phyloP scores from a whole-genome alignment of 2,888 invertebrate genomes.

The Synergus itoensis region DNA sequence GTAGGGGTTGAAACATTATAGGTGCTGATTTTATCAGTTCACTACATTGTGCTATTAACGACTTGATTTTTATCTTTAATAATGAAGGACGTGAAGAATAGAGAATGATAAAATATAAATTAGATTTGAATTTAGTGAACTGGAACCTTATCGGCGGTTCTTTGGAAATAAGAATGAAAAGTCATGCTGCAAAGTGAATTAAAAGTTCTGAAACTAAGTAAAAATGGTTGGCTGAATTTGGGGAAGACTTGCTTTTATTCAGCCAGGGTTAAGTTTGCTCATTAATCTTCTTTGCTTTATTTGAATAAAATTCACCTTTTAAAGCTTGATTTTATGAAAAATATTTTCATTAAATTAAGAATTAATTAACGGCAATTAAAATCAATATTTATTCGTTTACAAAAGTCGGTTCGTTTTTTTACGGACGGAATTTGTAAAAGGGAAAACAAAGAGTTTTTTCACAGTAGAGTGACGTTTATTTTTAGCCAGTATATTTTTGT shows the following conservation, averaged over 20 bases:
- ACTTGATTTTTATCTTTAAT: background rate
- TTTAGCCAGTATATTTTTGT: background rate
- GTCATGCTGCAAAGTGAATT: background rate
- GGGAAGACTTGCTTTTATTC: slow-evolving; percentile 1
- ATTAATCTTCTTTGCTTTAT: background rate
- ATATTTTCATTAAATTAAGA: background rate
- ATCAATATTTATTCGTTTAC: background rate
- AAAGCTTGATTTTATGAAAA: background rate
- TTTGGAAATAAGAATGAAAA: background rate
- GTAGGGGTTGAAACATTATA: background rate
- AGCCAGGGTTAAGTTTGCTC: background rate
- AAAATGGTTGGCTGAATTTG: background rate
- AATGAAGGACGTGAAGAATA: background rate
- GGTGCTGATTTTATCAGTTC: background rate
- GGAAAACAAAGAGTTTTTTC: background rate
- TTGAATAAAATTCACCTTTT: background rate
- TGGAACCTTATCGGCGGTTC: background rate
- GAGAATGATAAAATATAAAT: background rate
- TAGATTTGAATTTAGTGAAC: background rate
- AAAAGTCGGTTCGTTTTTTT: background rate
- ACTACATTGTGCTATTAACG: background rate
- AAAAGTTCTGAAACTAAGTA: background rate
- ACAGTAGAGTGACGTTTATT: background rate
- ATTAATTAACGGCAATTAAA: background rate
- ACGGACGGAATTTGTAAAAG: background rate